Evolutionary conservation across 2,888 invertebrate species (phyloP), one percentile per base, ranked within the genome.

Genomic region (Cantharis nigra): DNA sequence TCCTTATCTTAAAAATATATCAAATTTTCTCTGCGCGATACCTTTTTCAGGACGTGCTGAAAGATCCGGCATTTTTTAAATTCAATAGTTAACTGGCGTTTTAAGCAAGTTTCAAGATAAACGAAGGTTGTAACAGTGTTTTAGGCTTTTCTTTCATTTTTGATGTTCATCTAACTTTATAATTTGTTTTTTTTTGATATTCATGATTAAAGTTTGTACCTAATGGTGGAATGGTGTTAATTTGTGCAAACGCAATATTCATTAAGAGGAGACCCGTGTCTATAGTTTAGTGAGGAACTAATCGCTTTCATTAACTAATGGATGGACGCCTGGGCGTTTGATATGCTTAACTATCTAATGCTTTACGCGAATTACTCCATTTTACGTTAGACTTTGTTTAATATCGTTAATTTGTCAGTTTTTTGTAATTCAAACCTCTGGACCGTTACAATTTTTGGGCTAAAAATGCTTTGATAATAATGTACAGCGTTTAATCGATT

Each of bases 281-380:
- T 69, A 63, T 33, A 65, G 30, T 75, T 64, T 65, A 70, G 70
- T 65, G 75, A 70, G 72, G 62, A 73, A 72, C 74, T 77, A 77
- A 77, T 77, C 73, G 67, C 70, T 74, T 77, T 77, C 77, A 77
- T 77, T 77, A 77, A 77, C 77, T 77, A 77, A 77, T 77, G 77
- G 77, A 73, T 67, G 70, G 65, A 23, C 77, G 63, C 18, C 77
- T 63, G 26, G 73, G 30, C 71, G 73, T 70, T 71, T 77, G 70
- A 73, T 77, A 74, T 70, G 70, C 73, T 77, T 49, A 77, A 73
- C 77, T 73, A 77, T 67, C 76, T 72, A 72, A 77, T 70, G 73
- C 71, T 73, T 73, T 73, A 67, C 71, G 70, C 69, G 70, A 77
- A 70, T 77, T 77, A 77, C 73, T 65, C 74, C 67, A 73, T 67